Base-by-base conservation (phyloP, 2,888 invertebrate genomes). In the Mythimna vitellina region DNA sequence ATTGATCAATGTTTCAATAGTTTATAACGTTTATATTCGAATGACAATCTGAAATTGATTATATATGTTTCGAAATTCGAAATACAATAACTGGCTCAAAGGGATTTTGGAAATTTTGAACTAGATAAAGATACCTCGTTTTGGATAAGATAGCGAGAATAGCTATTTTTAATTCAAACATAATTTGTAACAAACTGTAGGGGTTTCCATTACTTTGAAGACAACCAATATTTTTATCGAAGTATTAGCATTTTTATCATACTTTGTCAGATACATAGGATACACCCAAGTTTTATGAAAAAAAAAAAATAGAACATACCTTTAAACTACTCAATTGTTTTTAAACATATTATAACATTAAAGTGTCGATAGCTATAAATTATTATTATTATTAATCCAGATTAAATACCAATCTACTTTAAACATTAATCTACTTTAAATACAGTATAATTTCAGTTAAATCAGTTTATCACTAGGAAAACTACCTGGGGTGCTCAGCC, bases 401-500 rank as follows among this genome's bases (percentile, higher is more conserved):
- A n/a, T n/a, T n/a, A n/a, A n/a, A n/a, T n/a, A n/a, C n/a, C n/a
- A n/a, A n/a, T n/a, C n/a, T n/a, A n/a, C n/a, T n/a, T n/a, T n/a
- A n/a, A n/a, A n/a, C n/a, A n/a, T n/a, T n/a, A n/a, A n/a, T n/a
- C n/a, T n/a, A 32, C 25, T 25, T 22, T 5, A 20, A 46, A n/a
- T n/a, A 46, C 42, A 46, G 22, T 61, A 3, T 17, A 22, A n/a
- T n/a, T 20, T 46, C 20, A 7, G n/a, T 32, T 51, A 1, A 46
- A 25, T 49, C 17, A 9, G 10, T 57, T 35, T 64, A 53, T 12
- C 22, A 17, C 35, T 53, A 22, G 7, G 4, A 17, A 51, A 54
- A 54, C 38, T 65, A 35, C 65, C 56, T 38, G 65, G 35, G 54
- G 54, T 65, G 51, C 22, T 51, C 14, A 35, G 22, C 29, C 20